Evolutionary conservation across 2,797 vertebrate species (phyloP), one percentile per base, ranked within the genome.

Genomic region (Rhinophrynus dorsalis): DNA sequence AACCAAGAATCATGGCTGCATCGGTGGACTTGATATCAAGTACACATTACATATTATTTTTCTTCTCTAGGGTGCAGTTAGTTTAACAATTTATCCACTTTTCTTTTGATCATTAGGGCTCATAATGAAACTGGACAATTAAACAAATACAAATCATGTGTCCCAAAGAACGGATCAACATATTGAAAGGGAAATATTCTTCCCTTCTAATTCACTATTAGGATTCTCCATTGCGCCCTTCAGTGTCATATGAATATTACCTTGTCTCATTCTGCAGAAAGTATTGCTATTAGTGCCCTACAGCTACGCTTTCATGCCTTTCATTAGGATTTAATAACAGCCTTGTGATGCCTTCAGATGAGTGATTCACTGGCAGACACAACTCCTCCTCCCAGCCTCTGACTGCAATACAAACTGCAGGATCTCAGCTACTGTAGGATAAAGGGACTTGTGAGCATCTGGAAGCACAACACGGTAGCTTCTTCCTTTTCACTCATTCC

Each of bases 271-370:
- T 60, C 35, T 59, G 54, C 61, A 73, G 35, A 30, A 42, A n/a
- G 33, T 47, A n/a, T 11, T 45, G 13, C 38, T 42, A 48, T 24
- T n/a, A 15, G 30, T 37, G 69, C 32, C 69, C 26, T 10, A 11
- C n/a, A 59, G 35, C 42, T n/a, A n/a, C n/a, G 54, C 20, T 37
- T 60, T 32, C 23, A 38, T 2, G 38, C 51, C 30, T 64, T 57
- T 56, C 30, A 37, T 62, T 58, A 15, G 33, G 12, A 13, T 66
- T 54, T 64, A 56, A 56, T 56, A 64, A 58, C 51, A 13, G 40
- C 51, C 57, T 71, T 42, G 58, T 6, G 44, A 59, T 72, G 60
- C 61, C 38, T 65, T 65, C 10, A 32, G 32, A 72, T 44, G 32
- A 26, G 45, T 45, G 54, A 54, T 59, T 66, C 55, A 58, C 13